Base-by-base conservation (phyloP, 2,797 vertebrate genomes). In the Acestrorhynchus altus region DNA sequence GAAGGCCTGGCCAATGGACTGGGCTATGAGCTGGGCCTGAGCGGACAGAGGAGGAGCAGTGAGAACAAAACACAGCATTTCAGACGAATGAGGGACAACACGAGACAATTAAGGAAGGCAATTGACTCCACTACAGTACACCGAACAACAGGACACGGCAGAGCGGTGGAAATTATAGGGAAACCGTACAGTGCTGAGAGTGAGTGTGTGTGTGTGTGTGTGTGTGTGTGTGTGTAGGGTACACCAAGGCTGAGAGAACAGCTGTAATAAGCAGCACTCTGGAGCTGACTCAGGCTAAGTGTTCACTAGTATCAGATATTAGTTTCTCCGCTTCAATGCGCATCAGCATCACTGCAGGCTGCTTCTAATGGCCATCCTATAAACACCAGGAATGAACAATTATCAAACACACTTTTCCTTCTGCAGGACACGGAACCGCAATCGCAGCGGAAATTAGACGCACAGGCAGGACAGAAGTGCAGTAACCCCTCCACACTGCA, bases 1-100 rank as follows among this genome's bases (percentile, higher is more conserved):
- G 92, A 99, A 99, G 0, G 98, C 98, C 92, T 99, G 98, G 52
- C 98, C 98, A 0, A 99, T 99, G 44, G 98, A 99, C 91, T 99
- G 98, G 71, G 98, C 98, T 46, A 99, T 99, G 56, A 99, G 96
- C 87, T 99, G 98, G 5, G 98, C 98, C 98, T 99, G 85, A 2
- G 15, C 26, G 35, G 57, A 0, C 31, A 51, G 26, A 2, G 56
- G 7, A 59, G 10, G 5, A 75, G 26, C 67, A 18, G 49, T 20
- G n/a, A 57, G 24, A 56, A 31, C 12, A 56, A 46, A 44, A 75
- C 12, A 64, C 31, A 18, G 47, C 28, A 8, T 60, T 24, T 60
- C 26, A 35, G 26, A 26, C 15, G 8, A 60, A 35, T 10, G 16
- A 16, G 57, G 57, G 26, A 60, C 57, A 60, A 35, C 35, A 60